Evolutionary conservation across 2,888 invertebrate species (phyloP).

Genomic region (Mesorhabditis belari): DNA sequence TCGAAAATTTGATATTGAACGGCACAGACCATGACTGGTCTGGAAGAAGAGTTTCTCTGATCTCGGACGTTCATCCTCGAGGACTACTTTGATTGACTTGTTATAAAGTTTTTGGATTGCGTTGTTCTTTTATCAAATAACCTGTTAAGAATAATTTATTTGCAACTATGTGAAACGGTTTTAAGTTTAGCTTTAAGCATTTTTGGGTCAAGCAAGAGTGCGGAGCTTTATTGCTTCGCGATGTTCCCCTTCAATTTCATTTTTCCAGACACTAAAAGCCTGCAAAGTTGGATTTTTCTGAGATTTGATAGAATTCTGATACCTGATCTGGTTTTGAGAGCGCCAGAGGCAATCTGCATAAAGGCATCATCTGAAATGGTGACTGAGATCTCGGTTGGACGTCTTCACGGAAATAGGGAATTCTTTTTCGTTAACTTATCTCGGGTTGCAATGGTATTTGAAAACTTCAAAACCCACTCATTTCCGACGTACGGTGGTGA

Average conservation of each 20-base stretch:
- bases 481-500: slow-evolving; percentile 10
- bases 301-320: too few relatives aligned
- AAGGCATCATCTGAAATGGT: slow-evolving; percentile 82
- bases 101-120: background rate
- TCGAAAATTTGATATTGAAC: slow-evolving; percentile 72
- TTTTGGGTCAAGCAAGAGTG: slow-evolving; percentile 58
- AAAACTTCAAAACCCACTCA: background rate
- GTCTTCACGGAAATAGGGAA: slow-evolving; percentile 18
- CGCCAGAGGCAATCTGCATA: slow-evolving; percentile 77
- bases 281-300: too few relatives aligned
- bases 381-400: slow-evolving; percentile 58
- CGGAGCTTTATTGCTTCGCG: too few relatives aligned
- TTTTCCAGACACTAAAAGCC: slow-evolving; percentile 72
- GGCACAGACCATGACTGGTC: too few relatives aligned
- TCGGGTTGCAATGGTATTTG: too few relatives aligned
- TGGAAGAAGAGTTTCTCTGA: too few relatives aligned
- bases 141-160: too few relatives aligned
- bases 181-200: slow-evolving; percentile 52
- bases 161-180: too few relatives aligned
- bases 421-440: too few relatives aligned
- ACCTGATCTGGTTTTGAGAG: slow-evolving; percentile 84
- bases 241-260: slow-evolving; percentile 89
- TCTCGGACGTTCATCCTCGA: slow-evolving; percentile 91
- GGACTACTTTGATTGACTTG: slow-evolving; percentile 88
- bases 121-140: background rate